Evolutionary conservation across 2,797 vertebrate species (phyloP), one percentile per base, ranked within the genome.

Genomic region (Cyclopterus lumpus): DNA sequence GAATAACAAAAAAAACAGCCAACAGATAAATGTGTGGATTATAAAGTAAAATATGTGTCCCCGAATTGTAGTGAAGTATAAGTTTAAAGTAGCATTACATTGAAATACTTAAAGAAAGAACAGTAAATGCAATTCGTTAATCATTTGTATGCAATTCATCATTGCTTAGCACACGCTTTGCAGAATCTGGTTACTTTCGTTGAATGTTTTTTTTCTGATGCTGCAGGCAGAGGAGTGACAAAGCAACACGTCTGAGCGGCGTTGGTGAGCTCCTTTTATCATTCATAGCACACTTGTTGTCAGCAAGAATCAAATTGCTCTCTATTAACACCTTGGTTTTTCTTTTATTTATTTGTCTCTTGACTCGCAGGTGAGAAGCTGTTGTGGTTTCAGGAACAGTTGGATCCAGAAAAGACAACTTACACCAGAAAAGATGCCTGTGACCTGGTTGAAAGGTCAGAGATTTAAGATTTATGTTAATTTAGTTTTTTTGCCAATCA

Each of bases 351-450:
- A 4, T 42, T n/a, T 75, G 34, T 44, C 8, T 67, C 9, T 70
- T 0, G 4, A 24, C 34, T 70, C 36, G 3, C 63, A 99, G 98
- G 97, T 80, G 98, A 99, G 87, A 99, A 97, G 88, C 93, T 99
- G 63, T 80, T 95, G 44, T 99, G 98, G 98, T 99, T 99, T 94
- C 97, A 98, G 80, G 94, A 65, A 89, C 95, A 97, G 58, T 87
- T 99, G 82, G 96, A 98, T 75, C 91, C 95, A 8, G 40, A 71
- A 60, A 98, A 97, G 92, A 69, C 71, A 0, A 82, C 85, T n/a
- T 99, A 96, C 90, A 95, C 95, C 28, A 97, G 92, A 91, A 95
- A 94, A 85, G 97, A 97, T 44, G 96, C 96, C 57, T 97, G 97
- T 28, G 92, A 96, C 77, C 88, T 99, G 59, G 92, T 96, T 77